Conservation (phyloP, 2,888 invertebrate species). For the Hirtodrosophila duncani region DNA sequence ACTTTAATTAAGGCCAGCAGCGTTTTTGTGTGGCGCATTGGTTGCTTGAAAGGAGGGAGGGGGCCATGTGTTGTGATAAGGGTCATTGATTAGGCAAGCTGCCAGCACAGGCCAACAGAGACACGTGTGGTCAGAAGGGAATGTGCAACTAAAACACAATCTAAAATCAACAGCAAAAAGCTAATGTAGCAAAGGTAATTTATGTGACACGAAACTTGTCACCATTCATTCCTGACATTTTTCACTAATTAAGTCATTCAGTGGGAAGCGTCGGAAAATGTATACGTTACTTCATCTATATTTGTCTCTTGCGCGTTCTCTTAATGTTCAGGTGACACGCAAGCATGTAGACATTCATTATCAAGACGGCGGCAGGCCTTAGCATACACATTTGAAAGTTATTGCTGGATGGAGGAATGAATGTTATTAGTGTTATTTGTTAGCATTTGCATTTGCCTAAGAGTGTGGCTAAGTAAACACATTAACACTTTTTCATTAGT, state of each 20-base stretch:
- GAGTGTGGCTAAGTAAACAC: constrained; percentile 45
- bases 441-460: constrained; percentile 30
- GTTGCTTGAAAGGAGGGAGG: too few relatives aligned
- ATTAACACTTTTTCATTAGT: constrained; percentile 55
- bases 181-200: constrained; percentile 43
- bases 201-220: constrained; percentile 36
- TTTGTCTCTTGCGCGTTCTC: constrained; percentile 19
- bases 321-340: constrained; percentile 56
- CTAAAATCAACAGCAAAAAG: constrained; percentile 42
- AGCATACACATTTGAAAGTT: constrained; percentile 66
- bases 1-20: constrained; percentile 57
- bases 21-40: constrained; percentile 23
- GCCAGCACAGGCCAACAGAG: constrained; percentile 27
- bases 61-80: constrained; percentile 34
- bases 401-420: constrained; percentile 28
- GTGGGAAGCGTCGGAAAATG: background rate
- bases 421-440: constrained; percentile 34
- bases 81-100: constrained; percentile 60
- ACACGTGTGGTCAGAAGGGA: constrained; percentile 34
- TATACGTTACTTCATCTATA: constrained; percentile 5
- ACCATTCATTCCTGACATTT: constrained; percentile 46
- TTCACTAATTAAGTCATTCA: constrained; percentile 61
- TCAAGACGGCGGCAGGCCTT: constrained; percentile 30
- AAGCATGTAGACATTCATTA: constrained; percentile 62
- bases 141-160: constrained; percentile 28